Percentiles rank a stretch among this genome's conserved stretches.
Evolutionary conservation across 2,888 invertebrate genomes (phyloP).

Genomic region (Lasioglossum zephyrum): DNA sequence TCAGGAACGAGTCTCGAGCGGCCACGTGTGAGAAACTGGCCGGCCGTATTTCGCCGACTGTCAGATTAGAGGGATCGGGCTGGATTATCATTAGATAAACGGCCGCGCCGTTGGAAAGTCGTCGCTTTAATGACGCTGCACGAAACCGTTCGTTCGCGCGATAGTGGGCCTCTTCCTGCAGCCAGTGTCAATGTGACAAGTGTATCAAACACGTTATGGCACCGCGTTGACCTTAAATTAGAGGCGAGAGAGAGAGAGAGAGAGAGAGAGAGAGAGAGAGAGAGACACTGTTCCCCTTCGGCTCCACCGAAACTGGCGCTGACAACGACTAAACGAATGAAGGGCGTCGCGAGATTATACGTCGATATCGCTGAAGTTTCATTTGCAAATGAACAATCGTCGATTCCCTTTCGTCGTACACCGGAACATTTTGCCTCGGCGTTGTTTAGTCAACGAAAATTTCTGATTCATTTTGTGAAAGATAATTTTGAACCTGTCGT

Average conservation of each 20-base stretch:
- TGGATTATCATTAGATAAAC: slow-evolving; percentile 70
- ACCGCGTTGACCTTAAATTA: slow-evolving; percentile 76
- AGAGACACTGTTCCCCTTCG: slow-evolving; percentile 36
- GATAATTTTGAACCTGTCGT: background rate
- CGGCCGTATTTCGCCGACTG: slow-evolving; percentile 43
- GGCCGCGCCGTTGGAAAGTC: slow-evolving; percentile 68
- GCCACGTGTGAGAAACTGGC: slow-evolving; percentile 50
- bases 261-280: no score
- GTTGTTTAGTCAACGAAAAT: background rate
- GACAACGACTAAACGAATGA: background rate
- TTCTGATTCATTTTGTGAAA: background rate
- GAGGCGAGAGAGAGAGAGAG: slow-evolving; percentile 39
- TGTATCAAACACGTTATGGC: slow-evolving; percentile 66
- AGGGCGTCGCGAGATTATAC: background rate
- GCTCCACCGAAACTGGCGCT: slow-evolving; percentile 36
- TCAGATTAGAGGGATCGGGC: slow-evolving; percentile 49
- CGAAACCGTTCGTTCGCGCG: slow-evolving; percentile 58
- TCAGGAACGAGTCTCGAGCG: background rate
- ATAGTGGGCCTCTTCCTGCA: slow-evolving; percentile 75
- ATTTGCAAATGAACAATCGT: background rate
- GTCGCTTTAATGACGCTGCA: slow-evolving; percentile 65
- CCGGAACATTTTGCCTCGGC: background rate
- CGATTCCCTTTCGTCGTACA: background rate
- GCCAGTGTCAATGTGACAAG: slow-evolving; percentile 75
- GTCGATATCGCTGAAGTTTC: background rate